Evolutionary conservation across 2,888 invertebrate species (phyloP).

Genomic region (Lasioglossum lativentre): DNA sequence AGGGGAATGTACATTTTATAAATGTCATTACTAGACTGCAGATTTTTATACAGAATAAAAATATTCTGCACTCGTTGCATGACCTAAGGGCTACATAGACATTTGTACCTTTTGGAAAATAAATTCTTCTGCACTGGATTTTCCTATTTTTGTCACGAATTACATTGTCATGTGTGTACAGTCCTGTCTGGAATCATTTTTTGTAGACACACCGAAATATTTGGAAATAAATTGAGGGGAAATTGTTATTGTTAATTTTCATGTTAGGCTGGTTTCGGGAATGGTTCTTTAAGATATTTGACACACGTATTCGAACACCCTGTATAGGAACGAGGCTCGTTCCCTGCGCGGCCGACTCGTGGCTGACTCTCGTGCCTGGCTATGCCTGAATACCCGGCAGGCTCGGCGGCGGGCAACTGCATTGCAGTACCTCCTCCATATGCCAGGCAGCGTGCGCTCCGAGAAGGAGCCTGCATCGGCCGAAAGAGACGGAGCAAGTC

Average conservation of each 20-base stretch:
- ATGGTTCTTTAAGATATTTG: neutral
- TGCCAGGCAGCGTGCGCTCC: conserved; percentile 66
- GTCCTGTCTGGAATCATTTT: no score
- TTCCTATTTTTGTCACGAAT: no score
- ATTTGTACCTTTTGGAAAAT: neutral
- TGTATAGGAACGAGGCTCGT: conserved; percentile 26
- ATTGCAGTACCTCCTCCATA: conserved; percentile 80
- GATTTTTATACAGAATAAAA: neutral
- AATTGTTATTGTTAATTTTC: neutral
- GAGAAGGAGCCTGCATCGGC: conserved; percentile 59
- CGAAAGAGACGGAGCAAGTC: conserved; percentile 58
- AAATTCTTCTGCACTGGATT: no score
- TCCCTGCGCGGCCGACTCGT: conserved; percentile 61
- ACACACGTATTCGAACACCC: conserved; percentile 8
- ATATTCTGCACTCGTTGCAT: neutral
- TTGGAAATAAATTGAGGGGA: neutral
- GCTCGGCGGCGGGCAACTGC: conserved; percentile 79
- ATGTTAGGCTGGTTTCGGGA: neutral
- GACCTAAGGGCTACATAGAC: neutral
- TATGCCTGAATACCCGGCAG: conserved; percentile 78
- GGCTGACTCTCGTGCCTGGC: conserved; percentile 70
- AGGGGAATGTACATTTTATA: neutral
- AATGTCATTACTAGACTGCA: neutral
- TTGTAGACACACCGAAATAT: no score
- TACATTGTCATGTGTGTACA: no score